phyloP scores from a whole-genome alignment of 2,888 invertebrate genomes.

The Esperia sulphurella region DNA sequence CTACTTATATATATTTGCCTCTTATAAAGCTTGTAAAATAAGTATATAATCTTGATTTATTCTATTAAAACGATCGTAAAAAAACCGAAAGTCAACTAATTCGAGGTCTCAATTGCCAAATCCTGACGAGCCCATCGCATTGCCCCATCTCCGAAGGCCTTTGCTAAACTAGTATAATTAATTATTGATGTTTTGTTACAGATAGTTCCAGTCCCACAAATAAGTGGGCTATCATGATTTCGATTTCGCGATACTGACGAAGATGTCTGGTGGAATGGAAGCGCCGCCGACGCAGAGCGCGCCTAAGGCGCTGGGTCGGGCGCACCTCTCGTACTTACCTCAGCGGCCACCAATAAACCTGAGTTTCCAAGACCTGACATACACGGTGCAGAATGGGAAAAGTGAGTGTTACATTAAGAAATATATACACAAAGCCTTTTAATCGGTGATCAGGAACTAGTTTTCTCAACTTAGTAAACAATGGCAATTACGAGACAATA shows the following conservation, averaged over 20 bases:
- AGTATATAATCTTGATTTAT: too few species aligned
- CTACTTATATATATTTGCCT: too few species aligned
- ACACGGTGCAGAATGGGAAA: slow-evolving; percentile 86
- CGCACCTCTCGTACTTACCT: slow-evolving; percentile 79
- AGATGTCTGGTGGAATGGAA: slow-evolving; percentile 7
- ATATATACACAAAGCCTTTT: not conserved
- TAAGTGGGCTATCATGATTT: not conserved
- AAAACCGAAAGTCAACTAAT: not conserved
- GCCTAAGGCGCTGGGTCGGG: slow-evolving; percentile 41
- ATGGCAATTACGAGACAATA: too few species aligned
- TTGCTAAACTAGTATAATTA: not conserved
- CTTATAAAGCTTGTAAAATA: too few species aligned
- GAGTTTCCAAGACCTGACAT: slow-evolving; percentile 90
- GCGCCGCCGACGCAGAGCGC: slow-evolving; percentile 29
- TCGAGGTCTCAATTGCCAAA: not conserved
- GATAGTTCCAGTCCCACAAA: not conserved
- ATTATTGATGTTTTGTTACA: not conserved
- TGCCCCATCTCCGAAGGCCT: not conserved
- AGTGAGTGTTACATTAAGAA: slow-evolving; percentile 36
- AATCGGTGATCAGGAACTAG: too few species aligned
- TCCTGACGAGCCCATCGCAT: not conserved
- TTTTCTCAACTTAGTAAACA: too few species aligned
- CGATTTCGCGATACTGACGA: not conserved
- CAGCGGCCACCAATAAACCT: slow-evolving; percentile 87
- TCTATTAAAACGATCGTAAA: not conserved